Evolutionary conservation across 2,797 vertebrate species (phyloP).

Genomic region (Poecile montanus): DNA sequence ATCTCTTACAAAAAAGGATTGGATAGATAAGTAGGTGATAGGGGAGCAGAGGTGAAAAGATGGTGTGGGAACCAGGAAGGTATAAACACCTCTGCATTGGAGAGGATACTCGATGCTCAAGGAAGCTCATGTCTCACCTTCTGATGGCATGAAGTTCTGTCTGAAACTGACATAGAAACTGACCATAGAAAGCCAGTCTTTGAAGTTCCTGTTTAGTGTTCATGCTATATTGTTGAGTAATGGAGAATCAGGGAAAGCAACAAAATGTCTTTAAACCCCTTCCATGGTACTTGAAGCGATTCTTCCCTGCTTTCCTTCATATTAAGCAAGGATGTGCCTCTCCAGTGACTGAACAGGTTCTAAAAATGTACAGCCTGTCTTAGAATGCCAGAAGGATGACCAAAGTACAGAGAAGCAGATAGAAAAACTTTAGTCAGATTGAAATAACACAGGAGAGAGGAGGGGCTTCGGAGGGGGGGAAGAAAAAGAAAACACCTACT

Average conservation of each 20-base stretch:
- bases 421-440: conserved; percentile 31
- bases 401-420: background rate
- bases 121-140: background rate
- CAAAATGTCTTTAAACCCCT: background rate
- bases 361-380: background rate
- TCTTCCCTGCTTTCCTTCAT: background rate
- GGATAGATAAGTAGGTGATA: background rate
- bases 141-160: background rate
- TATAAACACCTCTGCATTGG: background rate
- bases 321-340: background rate
- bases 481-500: background rate
- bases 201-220: background rate
- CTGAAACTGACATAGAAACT: background rate
- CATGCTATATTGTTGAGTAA: background rate
- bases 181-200: background rate
- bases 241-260: background rate
- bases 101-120: background rate
- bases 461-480: rapidly evolving
- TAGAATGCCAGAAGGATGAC: background rate
- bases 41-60: background rate
- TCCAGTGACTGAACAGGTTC: background rate
- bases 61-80: rapidly evolving
- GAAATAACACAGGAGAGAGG: background rate
- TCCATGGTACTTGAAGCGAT: background rate
- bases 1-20: background rate